These are phyloP conservation scores for Pinna nobilis DNA, from an alignment of 1,140 invertebrate genomes.

Conservation along the genomic window DNA sequence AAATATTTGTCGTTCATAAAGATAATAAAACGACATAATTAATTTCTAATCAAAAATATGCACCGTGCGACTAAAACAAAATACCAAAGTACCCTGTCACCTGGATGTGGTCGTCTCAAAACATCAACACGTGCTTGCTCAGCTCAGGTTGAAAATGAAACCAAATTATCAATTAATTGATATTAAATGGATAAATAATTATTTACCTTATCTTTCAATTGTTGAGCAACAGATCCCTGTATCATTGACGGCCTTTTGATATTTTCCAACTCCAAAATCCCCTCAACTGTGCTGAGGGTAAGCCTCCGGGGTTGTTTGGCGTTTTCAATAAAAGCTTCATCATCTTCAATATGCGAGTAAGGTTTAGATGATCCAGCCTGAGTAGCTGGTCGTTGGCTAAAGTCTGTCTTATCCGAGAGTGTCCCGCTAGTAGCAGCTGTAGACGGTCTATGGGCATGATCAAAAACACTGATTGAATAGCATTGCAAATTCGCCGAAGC, in stretches of 20 bases:
- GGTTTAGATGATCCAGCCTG: conserved; percentile 50
- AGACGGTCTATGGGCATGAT: conserved; percentile 56
- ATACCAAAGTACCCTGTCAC: neutral
- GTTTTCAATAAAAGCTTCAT: conserved; percentile 37
- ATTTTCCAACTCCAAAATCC: conserved; percentile 51
- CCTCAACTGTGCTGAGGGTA: conserved; percentile 56
- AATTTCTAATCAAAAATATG: neutral
- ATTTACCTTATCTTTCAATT: conserved; percentile 60
- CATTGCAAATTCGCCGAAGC: conserved; percentile 68
- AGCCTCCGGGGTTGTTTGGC: conserved; percentile 54
- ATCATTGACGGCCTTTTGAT: conserved; percentile 47
- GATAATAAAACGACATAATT: too few relatives aligned
- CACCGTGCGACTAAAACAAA: neutral
- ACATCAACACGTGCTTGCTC: too few relatives aligned
- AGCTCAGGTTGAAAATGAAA: neutral
- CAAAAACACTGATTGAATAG: conserved; percentile 61
- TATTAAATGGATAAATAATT: too few relatives aligned
- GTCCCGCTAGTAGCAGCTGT: conserved; percentile 44
- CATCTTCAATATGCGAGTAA: conserved; percentile 40
- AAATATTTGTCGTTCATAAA: too few relatives aligned
- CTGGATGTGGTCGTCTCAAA: conserved; percentile 22
- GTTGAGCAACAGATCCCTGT: conserved; percentile 41
- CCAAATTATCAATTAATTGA: neutral
- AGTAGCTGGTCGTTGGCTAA: conserved; percentile 53
- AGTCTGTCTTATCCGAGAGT: conserved; percentile 16